phyloP scores from a whole-genome alignment of 2,797 vertebrate genomes.

The Rhynchonycteris naso region DNA sequence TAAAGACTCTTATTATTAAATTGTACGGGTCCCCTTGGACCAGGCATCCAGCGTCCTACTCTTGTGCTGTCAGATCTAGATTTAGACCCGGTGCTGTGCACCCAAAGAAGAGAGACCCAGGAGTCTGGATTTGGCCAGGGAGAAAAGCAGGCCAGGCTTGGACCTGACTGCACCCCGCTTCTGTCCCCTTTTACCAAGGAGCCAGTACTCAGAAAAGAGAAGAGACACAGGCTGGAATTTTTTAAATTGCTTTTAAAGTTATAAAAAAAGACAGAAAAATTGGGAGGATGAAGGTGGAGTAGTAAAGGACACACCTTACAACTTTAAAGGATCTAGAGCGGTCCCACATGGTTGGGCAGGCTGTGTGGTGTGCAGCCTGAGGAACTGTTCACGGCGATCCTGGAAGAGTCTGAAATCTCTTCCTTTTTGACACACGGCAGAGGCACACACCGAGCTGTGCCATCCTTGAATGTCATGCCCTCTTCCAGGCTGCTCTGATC shows the following conservation, averaged over 20 bases:
- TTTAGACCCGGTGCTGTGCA: background rate
- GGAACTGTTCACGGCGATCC: accelerated
- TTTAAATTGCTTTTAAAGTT: slow-evolving; percentile 24
- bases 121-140: background rate
- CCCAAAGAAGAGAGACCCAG: too few species aligned
- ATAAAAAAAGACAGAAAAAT: background rate
- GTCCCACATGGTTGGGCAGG: accelerated
- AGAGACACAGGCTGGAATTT: background rate
- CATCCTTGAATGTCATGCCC: background rate
- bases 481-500: background rate
- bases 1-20: background rate
- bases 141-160: background rate
- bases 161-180: background rate
- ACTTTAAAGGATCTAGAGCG: background rate
- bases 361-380: too few species aligned
- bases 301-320: background rate
- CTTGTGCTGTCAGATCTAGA: background rate
- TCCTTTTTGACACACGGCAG: background rate
- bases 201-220: background rate
- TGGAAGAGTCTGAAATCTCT: background rate
- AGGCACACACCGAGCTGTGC: background rate
- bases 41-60: background rate
- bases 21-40: background rate
- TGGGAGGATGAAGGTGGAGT: background rate
- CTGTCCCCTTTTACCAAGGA: background rate